Evolutionary conservation across 1,140 invertebrate genomes (phyloP), one percentile per base, ranked within the genome.

Genomic region (Drosophila biarmipes): DNA sequence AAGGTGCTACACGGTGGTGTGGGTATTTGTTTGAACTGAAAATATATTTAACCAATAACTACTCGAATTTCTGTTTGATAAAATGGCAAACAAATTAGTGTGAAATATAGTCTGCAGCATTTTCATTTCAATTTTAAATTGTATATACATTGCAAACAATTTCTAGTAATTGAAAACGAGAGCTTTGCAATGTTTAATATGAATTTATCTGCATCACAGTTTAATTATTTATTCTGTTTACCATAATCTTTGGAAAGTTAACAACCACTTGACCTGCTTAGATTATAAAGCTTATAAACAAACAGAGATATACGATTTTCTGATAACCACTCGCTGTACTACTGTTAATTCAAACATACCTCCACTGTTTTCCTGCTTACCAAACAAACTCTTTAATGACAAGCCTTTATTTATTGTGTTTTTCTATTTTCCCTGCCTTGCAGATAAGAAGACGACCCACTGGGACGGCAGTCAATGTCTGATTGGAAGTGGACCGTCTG

Each of bases 381-480:
- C 43, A n/a, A 46, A 14, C 43, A 27, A 46, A 35, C 31, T 17
- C 11, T 17, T 31, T 34, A 5, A 69, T 38, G 64, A 49, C 42
- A 69, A 53, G 49, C 56, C 48, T 62, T 68, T 68, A 78, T 67
- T 79, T 62, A 55, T 53, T 45, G 27, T 55, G 38, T 48, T 63
- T 67, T 61, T 61, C 45, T 40, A 29, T 31, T 54, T 63, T 29
- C 46, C 61, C 74, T 56, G 48, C 10, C 14, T 85, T 86, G 31
- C 78, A 86, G 81, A 86, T 86, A 86, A 86, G 78, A 77, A 48
- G 45, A 48, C 38, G 34, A 48, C 67, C 57, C 43, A 63, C 51
- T 55, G 40, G 43, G 31, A 57, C n/a, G 53, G 45, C 68, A 74
- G 82, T 86, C 82, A 86, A 78, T 87, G 82, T 38, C 84, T 81